Evolutionary conservation across 2,888 invertebrate species (phyloP).

Genomic region (Drosophila helvetica): DNA sequence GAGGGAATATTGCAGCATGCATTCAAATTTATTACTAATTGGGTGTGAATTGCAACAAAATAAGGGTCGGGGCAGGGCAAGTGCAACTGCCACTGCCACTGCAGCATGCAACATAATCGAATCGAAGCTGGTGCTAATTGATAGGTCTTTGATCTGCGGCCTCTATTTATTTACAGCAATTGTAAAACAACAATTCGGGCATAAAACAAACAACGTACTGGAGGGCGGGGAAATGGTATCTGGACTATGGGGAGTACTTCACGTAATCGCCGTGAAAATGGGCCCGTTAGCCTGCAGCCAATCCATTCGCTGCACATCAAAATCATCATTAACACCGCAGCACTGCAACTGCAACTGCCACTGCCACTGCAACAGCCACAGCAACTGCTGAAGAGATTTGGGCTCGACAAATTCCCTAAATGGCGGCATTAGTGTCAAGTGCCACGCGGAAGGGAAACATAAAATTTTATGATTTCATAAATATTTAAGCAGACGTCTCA

Average conservation of each 20-base stretch:
- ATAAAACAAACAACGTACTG: constrained; percentile 70
- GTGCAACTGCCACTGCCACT: constrained; percentile 14
- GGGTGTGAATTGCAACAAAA: constrained; percentile 79
- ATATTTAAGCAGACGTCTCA: constrained; percentile 67
- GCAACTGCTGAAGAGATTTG: no score
- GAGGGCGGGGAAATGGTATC: background rate
- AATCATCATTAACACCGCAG: constrained; percentile 73
- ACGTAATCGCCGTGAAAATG: constrained; percentile 39
- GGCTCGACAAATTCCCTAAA: constrained; percentile 44
- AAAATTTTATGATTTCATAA: constrained; percentile 84
- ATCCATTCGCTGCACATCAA: constrained; percentile 80
- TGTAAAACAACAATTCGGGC: constrained; percentile 72
- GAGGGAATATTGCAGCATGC: constrained; percentile 63
- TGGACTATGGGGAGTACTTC: constrained; percentile 21
- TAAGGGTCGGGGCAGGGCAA: constrained; percentile 20
- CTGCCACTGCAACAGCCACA: constrained; percentile 21
- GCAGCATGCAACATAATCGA: constrained; percentile 79
- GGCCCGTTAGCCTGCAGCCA: constrained; percentile 53
- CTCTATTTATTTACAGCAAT: constrained; percentile 77
- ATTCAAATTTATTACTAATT: constrained; percentile 83
- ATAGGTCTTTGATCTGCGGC: constrained; percentile 81
- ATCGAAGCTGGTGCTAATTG: constrained; percentile 82
- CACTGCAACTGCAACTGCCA: constrained; percentile 18
- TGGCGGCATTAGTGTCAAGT: constrained; percentile 77
- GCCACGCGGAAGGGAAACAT: constrained; percentile 80